These are phyloP conservation scores for Tiliacea aurago DNA, from an alignment of 2,888 invertebrate genomes.

Conservation along the genomic window DNA sequence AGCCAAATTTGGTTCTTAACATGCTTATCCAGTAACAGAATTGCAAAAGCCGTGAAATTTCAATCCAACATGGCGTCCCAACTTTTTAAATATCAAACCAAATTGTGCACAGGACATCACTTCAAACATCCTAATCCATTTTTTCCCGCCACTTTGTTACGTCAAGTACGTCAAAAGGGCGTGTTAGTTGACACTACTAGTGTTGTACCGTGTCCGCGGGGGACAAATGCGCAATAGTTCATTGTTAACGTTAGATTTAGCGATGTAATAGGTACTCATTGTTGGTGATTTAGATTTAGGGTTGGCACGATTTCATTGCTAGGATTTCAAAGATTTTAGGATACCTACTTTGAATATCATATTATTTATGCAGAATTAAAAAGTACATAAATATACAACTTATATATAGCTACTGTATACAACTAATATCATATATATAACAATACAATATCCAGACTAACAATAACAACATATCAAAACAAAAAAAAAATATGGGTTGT, in stretches of 20 bases:
- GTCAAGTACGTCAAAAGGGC: constrained; percentile 66
- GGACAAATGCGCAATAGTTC: constrained; percentile 76
- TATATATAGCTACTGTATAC: too few relatives aligned
- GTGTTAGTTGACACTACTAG: constrained; percentile 56
- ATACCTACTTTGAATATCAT: neutral
- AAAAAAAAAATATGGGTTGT: too few relatives aligned
- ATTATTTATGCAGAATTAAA: neutral
- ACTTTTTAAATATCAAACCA: constrained; percentile 8
- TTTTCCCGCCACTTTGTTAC: constrained; percentile 42
- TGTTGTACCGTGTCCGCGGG: constrained; percentile 49
- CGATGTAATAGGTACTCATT: constrained; percentile 63
- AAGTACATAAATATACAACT: neutral
- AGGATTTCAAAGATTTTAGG: neutral
- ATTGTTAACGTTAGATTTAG: constrained; percentile 68
- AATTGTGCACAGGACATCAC: constrained; percentile 10
- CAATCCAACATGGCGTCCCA: neutral
- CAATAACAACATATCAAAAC: too few relatives aligned
- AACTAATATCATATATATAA: too few relatives aligned
- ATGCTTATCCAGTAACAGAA: neutral
- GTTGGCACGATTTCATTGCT: constrained; percentile 43
- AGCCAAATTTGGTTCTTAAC: neutral
- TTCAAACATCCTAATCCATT: constrained; percentile 34
- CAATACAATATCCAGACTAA: too few relatives aligned
- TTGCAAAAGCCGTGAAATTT: neutral
- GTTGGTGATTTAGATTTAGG: constrained; percentile 38